Base-by-base conservation (phyloP, 1,140 invertebrate genomes). In the Heliconius congener region DNA sequence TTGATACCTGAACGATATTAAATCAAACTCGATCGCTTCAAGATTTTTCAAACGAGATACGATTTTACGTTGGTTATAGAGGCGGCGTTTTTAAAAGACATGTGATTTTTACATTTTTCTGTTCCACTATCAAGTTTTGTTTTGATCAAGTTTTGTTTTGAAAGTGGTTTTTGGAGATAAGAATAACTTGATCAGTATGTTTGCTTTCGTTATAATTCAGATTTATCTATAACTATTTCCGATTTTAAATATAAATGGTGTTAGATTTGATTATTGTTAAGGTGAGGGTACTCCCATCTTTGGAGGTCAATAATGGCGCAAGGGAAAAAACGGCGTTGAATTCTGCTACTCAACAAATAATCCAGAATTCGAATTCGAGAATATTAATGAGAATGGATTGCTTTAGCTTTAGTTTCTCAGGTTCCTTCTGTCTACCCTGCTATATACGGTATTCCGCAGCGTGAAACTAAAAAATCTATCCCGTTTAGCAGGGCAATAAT, bases 71-170 rank as follows among this genome's bases (percentile, higher is more conserved):
- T 13, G 23, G 19, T 66, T 66, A 9, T 66, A 9, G 8, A 30
- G 3, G 57, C 60, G 27, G 60, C 60, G 9, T 66, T 66, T 66
- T 37, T 30, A 27, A 66, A 66, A 66, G 27, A 9, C 23, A 27
- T 13, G 3, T 3, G 60, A 66, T 66, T 66, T 57, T 66, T 27
- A 66, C 27, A 66, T 16, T 66, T 27, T 66, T 27, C 23, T 30
- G 27, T 66, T 30, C 60, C 60, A 66, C 60, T 66, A 66, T 66
- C n/a, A n/a, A n/a, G n/a, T n/a, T n/a, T n/a, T n/a, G n/a, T n/a
- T n/a, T n/a, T 66, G 27, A 66, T 66, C 60, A 27, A 9, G 23
- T 66, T 57, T 74, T 74, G 73, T 55, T 74, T 74, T 55, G 73
- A 74, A 55, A 55, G 73, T 34, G 27, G 73, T 30, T 18, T 23